Evolutionary conservation across 1,140 invertebrate species (phyloP), one percentile per base, ranked within the genome.

Genomic region (Brachionus sp.): DNA sequence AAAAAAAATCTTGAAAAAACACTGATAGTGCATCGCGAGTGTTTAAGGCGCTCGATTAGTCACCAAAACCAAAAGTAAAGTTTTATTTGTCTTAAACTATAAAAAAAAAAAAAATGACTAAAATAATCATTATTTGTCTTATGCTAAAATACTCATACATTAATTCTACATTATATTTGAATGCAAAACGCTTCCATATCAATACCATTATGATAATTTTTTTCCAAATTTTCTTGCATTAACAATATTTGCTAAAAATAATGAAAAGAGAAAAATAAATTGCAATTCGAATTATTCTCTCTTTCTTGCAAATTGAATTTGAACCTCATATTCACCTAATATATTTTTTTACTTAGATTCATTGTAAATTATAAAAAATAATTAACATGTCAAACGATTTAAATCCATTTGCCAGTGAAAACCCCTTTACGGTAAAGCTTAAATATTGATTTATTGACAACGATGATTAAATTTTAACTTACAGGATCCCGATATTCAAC

Each of bases 181-280:
- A 57, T 57, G 50, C 50, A 70, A 70, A 64, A 70, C 66, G 66
- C 66, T 70, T 70, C 66, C 66, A 70, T 70, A 16, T 70, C 66
- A 70, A 39, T 33, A 66, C 33, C 33, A 66, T 66, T 70, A 70
- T 70, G 66, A 70, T 70, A 70, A 70, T 70, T 33, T 33, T 25
- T 33, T 70, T 70, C 2, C 33, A 70, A 70, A 70, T 37, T 70
- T 9, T 70, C 9, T 37, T 19, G 29, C 29, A 39, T 19, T 39
- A 37, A 39, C 29, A 70, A 70, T 37, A 39, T 39, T 70, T 37
- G 33, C 12, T 39, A 70, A 39, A 37, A 70, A 19, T 39, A 70
- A 37, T 39, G 37, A 70, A 70, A 13, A 70, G n/a, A 66, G 39
- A 57, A 57, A 50, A 57, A n/a, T n/a, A 19, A 57, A 57, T 19